Base-by-base conservation (phyloP, 2,113 vertebrate species). In the Monopterus albus region DNA sequence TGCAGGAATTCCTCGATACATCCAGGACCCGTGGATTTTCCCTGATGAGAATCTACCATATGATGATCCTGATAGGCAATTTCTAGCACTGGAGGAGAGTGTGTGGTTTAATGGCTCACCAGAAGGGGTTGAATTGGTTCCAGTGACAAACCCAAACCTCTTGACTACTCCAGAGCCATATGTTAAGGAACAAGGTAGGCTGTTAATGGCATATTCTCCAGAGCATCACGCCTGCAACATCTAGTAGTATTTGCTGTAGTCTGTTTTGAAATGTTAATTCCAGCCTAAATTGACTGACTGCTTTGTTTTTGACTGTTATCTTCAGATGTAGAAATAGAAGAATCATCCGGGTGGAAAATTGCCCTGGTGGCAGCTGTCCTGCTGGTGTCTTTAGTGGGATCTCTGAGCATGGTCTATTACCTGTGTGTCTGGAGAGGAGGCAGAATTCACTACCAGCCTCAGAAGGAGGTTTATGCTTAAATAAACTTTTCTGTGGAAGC, bases 381-480 rank as follows among this genome's bases (percentile, higher is more conserved):
- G 47, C 47, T 92, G 55, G 68, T 90, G 70, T 60, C 66, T 1
- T 0, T 81, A 0, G 61, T 79, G 45, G 88, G 72, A 20, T 75
- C 47, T 23, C 25, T 92, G 62, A 83, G 86, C 2, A 9, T 70
- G 1, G 75, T 67, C 40, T 94, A 93, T 15, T 94, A 94, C 70
- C 33, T 92, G 58, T 94, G 86, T 38, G 50, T 91, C 49, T 94
- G 92, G 92, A 88, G 92, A 66, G 92, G 92, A 60, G 92, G 92
- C 52, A 68, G 92, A 29, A 64, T 92, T 42, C 61, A 90, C 33
- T 93, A 94, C 36, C 15, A 65, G 39, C 87, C 77, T 39, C 75
- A 92, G 39, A 82, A 71, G 59, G 56, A 73, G 29, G 31, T 25
- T 38, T 43, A 46, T 52, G 3, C 63, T 20, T 86, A 12, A 82